These are phyloP conservation scores for Ethmia dodecea DNA, from an alignment of 2,888 invertebrate genomes.

Conservation along the genomic window DNA sequence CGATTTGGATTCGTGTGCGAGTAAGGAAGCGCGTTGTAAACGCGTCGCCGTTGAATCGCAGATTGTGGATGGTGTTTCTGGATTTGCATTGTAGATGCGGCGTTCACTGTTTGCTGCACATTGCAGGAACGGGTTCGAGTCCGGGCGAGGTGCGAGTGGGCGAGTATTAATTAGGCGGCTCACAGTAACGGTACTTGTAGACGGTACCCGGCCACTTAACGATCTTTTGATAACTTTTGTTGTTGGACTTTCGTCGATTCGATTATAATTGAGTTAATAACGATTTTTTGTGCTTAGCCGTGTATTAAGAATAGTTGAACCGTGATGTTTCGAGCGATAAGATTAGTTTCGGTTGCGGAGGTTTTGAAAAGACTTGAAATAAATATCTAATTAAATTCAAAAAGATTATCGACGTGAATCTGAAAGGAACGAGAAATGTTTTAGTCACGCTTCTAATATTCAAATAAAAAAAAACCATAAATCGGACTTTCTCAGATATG, in stretches of 20 bases:
- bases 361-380: constrained; percentile 6
- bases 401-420: too few species aligned
- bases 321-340: constrained; percentile 34
- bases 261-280: constrained; percentile 45
- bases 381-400: constrained; percentile 2
- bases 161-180: constrained; percentile 64
- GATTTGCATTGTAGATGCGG: constrained; percentile 71
- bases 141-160: constrained; percentile 44
- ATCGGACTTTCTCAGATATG: too few species aligned
- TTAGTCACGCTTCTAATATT: too few species aligned
- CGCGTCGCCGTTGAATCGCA: constrained; percentile 45
- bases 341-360: constrained; percentile 29
- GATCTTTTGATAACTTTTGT: constrained; percentile 59
- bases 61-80: constrained; percentile 55
- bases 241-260: constrained; percentile 41
- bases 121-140: constrained; percentile 48
- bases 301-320: constrained; percentile 20
- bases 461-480: too few species aligned
- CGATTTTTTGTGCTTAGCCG: constrained; percentile 30
- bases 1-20: constrained; percentile 44
- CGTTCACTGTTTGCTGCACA: constrained; percentile 51
- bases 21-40: constrained; percentile 37
- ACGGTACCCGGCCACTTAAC: constrained; percentile 41
- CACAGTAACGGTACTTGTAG: constrained; percentile 46
- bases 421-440: too few species aligned